phyloP scores from a whole-genome alignment of 2,888 invertebrate species.

The Tipula helvola region DNA sequence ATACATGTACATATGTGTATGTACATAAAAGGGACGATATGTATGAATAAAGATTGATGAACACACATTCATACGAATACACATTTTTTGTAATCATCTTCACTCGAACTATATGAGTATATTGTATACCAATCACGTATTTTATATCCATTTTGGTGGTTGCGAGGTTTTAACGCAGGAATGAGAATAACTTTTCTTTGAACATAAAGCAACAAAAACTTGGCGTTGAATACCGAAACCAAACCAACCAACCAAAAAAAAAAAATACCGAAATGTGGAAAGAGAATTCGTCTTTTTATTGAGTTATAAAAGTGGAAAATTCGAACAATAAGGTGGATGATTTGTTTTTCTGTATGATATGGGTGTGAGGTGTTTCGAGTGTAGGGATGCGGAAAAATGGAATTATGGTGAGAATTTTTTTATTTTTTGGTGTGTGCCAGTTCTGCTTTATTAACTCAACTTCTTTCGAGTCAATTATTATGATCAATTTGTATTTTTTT shows the following conservation, averaged over 20 bases:
- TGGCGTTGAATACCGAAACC: neutral
- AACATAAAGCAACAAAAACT: neutral
- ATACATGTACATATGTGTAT: neutral
- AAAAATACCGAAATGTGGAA: neutral
- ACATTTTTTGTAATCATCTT: neutral
- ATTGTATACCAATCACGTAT: neutral
- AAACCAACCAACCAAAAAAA: neutral
- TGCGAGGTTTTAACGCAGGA: neutral
- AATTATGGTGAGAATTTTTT: neutral
- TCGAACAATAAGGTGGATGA: neutral
- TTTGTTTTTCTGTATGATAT: neutral
- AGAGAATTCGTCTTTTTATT: neutral
- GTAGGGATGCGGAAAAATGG: neutral
- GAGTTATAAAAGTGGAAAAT: slow-evolving; percentile 4
- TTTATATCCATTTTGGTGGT: neutral
- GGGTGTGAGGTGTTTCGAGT: neutral
- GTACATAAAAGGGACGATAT: neutral
- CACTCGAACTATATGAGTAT: neutral
- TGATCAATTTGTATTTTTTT: neutral
- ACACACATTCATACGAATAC: neutral
- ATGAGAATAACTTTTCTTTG: neutral
- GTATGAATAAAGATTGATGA: neutral
- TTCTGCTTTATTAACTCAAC: neutral
- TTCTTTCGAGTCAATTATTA: neutral
- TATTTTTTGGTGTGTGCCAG: neutral